A percentile compares a stretch with the other conserved stretches of the same genome.
phyloP scores from a whole-genome alignment of 2,797 vertebrate species.

The Paratrypauchen microcephalus region DNA sequence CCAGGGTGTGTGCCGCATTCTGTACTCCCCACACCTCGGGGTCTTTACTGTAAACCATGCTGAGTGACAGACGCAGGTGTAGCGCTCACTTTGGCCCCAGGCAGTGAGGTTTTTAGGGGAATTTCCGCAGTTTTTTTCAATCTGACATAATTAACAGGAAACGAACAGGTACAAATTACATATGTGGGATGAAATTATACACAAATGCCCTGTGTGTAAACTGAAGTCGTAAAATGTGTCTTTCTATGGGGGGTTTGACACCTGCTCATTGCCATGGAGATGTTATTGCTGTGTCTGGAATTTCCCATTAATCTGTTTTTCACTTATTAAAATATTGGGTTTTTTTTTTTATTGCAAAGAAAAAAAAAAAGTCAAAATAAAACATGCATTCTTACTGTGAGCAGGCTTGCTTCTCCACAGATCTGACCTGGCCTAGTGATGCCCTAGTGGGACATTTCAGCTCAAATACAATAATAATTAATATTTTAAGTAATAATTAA shows the following conservation, averaged over 20 bases:
- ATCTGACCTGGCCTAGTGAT: too few relatives aligned
- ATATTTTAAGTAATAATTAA: too few relatives aligned
- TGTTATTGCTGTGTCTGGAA: neutral
- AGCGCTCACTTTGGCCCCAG: neutral
- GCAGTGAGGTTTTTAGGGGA: slow-evolving; percentile 43
- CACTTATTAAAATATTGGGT: too few relatives aligned
- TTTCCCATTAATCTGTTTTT: neutral
- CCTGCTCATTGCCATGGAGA: neutral
- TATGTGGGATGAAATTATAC: neutral
- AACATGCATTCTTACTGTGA: too few relatives aligned
- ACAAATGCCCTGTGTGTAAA: neutral
- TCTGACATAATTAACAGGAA: slow-evolving; percentile 59
- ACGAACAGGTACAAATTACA: slow-evolving; percentile 15
- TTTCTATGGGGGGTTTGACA: neutral
- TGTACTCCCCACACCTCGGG: slow-evolving; percentile 4
- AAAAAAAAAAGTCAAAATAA: too few relatives aligned
- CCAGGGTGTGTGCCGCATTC: slow-evolving; percentile 16
- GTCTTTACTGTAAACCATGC: slow-evolving; percentile 14
- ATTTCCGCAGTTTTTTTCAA: slow-evolving; percentile 56
- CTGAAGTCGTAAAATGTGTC: neutral
- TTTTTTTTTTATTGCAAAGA: too few relatives aligned
- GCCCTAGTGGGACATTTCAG: too few relatives aligned
- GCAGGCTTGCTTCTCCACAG: too few relatives aligned
- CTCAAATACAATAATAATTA: too few relatives aligned
- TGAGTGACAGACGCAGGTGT: neutral